These are phyloP conservation scores for Panzeria rudis DNA, from an alignment of 2,888 invertebrate species.

Conservation along the genomic window DNA sequence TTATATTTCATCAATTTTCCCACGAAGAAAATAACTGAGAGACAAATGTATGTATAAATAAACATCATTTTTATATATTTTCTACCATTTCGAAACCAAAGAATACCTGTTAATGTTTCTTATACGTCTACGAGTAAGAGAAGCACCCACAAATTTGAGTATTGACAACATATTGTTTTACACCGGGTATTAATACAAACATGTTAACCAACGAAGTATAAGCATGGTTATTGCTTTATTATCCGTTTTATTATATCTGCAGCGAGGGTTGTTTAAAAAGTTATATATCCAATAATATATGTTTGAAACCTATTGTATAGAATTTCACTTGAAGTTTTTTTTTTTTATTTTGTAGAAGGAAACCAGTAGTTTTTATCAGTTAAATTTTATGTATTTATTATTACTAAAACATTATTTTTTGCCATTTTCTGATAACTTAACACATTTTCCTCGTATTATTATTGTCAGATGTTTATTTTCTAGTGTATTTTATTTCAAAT, in stretches of 20 bases:
- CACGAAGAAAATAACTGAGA: constrained; percentile 3
- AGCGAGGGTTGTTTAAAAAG: background rate
- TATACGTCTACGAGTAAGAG: background rate
- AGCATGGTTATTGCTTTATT: constrained; percentile 31
- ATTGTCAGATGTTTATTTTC: background rate
- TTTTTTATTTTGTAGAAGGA: too few species aligned
- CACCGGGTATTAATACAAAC: constrained; percentile 9
- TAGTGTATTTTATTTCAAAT: constrained; percentile 49
- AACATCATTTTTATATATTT: constrained; percentile 22
- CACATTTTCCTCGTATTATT: background rate
- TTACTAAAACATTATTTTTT: background rate
- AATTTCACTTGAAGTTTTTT: too few species aligned
- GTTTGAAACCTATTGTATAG: background rate
- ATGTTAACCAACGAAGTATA: background rate
- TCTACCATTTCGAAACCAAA: background rate
- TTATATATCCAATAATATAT: background rate
- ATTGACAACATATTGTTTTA: constrained; percentile 39
- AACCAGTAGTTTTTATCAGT: too few species aligned
- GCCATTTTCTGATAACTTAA: background rate
- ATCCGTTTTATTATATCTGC: too few species aligned
- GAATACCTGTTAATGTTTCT: constrained; percentile 19
- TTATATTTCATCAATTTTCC: constrained; percentile 73
- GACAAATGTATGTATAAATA: constrained; percentile 22
- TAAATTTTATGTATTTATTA: too few species aligned
- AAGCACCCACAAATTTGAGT: constrained; percentile 12